Percentiles rank a stretch among this genome's conserved stretches.
Conservation (phyloP, 1,140 invertebrate species). For the Bathynomus jamesi region DNA sequence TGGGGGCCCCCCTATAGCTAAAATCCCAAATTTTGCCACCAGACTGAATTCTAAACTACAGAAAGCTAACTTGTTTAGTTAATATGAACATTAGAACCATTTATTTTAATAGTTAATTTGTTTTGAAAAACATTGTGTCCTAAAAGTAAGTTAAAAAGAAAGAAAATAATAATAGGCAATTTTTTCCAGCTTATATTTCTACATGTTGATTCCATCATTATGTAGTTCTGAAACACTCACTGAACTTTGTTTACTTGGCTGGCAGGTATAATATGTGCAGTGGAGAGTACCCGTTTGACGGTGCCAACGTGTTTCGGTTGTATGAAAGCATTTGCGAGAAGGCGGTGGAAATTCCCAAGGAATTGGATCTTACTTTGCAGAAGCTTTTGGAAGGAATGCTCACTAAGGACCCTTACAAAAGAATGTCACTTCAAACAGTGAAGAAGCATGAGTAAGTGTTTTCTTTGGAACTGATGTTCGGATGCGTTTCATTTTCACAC, state of each 20-base stretch:
- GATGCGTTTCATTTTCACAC: too few relatives aligned
- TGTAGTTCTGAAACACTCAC: background rate
- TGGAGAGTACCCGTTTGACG: conserved; percentile 18
- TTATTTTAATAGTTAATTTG: too few relatives aligned
- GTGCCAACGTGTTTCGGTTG: conserved; percentile 12
- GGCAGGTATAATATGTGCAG: conserved; percentile 14
- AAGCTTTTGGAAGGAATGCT: conserved; percentile 7
- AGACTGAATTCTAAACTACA: too few relatives aligned
- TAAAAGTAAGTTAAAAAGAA: too few relatives aligned
- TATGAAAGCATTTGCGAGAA: conserved; percentile 13
- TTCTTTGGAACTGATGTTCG: background rate
- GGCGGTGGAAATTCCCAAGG: background rate
- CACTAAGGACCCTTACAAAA: conserved; percentile 12
- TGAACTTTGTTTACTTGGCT: too few relatives aligned
- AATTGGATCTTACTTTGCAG: conserved; percentile 1
- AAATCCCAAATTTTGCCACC: too few relatives aligned
- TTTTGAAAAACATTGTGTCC: too few relatives aligned
- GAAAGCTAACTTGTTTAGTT: too few relatives aligned
- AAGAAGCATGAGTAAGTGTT: conserved; percentile 11
- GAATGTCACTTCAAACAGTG: conserved; percentile 13
- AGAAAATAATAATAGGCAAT: background rate
- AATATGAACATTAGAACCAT: too few relatives aligned
- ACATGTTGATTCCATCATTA: background rate
- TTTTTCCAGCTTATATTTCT: background rate
- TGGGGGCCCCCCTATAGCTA: too few relatives aligned